Base-by-base conservation (phyloP, 1,140 invertebrate species). In the Leptopilina clavipes region DNA sequence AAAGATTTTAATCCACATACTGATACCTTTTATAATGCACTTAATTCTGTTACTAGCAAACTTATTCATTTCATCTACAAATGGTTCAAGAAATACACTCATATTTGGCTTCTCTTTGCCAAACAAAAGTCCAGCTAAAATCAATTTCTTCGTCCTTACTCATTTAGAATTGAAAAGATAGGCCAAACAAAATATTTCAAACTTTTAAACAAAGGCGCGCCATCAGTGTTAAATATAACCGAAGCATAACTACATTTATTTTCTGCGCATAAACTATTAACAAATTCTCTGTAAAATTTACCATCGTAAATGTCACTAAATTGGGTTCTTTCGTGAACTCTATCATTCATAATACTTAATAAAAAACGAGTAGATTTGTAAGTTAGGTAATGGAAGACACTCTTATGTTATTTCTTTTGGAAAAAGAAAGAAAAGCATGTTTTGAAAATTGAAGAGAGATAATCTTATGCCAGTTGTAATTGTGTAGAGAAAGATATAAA, bases 121-220 rank as follows among this genome's bases (percentile, higher is more conserved):
- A 73, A 72, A 72, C 76, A 71, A 77, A 37, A 76, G 31, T 43
- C 31, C 71, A 45, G 19, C 70, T 40, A 76, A 52, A n/a, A 76
- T 19, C 12, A 70, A 11, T 18, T 76, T 52, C 14, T 18, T 44
- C 8, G 9, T 73, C 19, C 54, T 56, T 43, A 43, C 37, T 73
- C 76, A 73, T 77, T 77, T 18, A 77, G n/a, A 17, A 70, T 77
- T 25, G 73, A 52, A 17, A 44, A 71, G 3, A 77, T 73, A 3
- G 71, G 76, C 76, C 76, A 77, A 18, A 77, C 44, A 14, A 72
- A 77, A 73, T 18, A 77, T 19, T 40, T 70, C 7, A 70, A 77
- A n/a, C n/a, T n/a, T n/a, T n/a, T n/a, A n/a, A n/a, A n/a, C n/a
- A n/a, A n/a, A n/a, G n/a, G n/a, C n/a, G n/a, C n/a, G n/a, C n/a